phyloP scores from a whole-genome alignment of 2,888 invertebrate species.

The Coenonympha glycerion region DNA sequence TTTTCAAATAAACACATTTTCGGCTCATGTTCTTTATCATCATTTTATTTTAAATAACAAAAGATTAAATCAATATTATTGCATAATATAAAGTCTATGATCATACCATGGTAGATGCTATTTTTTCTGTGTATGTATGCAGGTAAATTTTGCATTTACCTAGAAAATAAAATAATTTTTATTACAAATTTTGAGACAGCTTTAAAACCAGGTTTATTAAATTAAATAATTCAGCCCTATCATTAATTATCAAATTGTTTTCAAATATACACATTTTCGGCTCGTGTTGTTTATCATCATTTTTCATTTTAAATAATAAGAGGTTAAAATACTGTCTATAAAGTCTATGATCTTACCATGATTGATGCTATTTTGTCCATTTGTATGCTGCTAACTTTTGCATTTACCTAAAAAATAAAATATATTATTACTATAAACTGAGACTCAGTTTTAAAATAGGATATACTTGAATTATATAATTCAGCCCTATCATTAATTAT shows the following conservation, averaged over 20 bases:
- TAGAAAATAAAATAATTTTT: conserved; percentile 2
- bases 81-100: not conserved
- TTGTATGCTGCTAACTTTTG: no score
- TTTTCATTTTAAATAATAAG: no score
- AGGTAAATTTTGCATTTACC: no score
- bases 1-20: conserved; percentile 59
- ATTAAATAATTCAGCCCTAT: conserved; percentile 55
- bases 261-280: conserved; percentile 59
- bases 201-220: not conserved
- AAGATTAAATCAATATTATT: not conserved
- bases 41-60: conserved; percentile 43
- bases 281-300: conserved; percentile 65
- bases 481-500: no score
- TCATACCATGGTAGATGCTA: not conserved
- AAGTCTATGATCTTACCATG: conserved; percentile 37
- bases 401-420: conserved; percentile 4
- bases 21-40: conserved; percentile 64
- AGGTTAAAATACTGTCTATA: not conserved
- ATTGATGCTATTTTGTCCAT: not conserved
- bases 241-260: conserved; percentile 63
- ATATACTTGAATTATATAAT: no score
- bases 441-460: not conserved
- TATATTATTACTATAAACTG: conserved; percentile 48
- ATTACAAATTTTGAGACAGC: no score
- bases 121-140: not conserved